These are phyloP conservation scores for Semnornis frantzii DNA, from an alignment of 2,113 vertebrate genomes.

Conservation along the genomic window DNA sequence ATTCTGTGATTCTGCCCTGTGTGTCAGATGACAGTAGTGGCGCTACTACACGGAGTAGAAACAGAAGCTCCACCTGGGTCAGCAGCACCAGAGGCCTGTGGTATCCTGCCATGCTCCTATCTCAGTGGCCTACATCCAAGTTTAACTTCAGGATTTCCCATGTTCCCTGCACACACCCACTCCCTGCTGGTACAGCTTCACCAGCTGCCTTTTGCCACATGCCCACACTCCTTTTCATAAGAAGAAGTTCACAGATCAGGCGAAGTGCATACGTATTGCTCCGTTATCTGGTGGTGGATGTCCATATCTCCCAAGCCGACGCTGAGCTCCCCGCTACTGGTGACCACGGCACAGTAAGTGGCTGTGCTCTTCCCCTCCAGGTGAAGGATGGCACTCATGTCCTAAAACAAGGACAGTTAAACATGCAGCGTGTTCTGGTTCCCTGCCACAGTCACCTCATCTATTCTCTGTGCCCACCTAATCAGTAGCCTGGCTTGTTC, in stretches of 20 bases:
- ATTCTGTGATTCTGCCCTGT: not conserved
- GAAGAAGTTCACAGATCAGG: not conserved
- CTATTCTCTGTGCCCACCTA: not conserved
- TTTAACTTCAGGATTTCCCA: not conserved
- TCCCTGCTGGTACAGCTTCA: not conserved
- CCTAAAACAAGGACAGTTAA: slow-evolving; percentile 41
- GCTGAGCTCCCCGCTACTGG: slow-evolving; percentile 81
- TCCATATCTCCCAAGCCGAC: slow-evolving; percentile 91
- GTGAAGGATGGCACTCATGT: slow-evolving; percentile 51
- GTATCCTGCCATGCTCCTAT: not conserved
- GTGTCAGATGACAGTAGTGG: not conserved
- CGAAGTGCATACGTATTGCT: slow-evolving; percentile 77
- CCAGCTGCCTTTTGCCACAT: not conserved
- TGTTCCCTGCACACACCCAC: not conserved
- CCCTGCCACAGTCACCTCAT: not conserved
- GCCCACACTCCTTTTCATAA: not conserved
- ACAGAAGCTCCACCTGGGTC: not conserved
- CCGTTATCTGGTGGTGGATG: slow-evolving; percentile 86
- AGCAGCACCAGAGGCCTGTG: not conserved
- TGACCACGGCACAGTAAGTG: slow-evolving; percentile 74
- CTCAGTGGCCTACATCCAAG: not conserved
- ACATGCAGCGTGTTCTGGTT: not conserved
- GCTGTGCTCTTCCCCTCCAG: slow-evolving; percentile 68
- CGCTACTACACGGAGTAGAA: not conserved
- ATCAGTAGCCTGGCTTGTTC: not conserved